phyloP scores from a whole-genome alignment of 2,888 invertebrate genomes.

The Sinotaia quadrata region DNA sequence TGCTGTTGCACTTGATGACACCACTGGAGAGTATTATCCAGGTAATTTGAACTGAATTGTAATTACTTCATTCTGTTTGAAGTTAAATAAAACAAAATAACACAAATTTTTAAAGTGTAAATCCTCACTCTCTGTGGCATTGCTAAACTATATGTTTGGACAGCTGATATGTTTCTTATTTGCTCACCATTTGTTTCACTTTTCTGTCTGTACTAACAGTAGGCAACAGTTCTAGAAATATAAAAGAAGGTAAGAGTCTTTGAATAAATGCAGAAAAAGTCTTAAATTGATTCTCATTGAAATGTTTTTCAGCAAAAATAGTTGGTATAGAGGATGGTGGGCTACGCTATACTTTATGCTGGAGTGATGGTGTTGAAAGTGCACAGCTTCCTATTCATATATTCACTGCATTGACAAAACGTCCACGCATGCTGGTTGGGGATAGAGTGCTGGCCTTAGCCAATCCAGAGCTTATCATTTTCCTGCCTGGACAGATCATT shows the following conservation, averaged over 20 bases:
- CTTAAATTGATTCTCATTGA: neutral
- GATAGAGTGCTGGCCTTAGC: constrained; percentile 56
- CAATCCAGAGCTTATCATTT: constrained; percentile 43
- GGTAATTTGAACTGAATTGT: constrained; percentile 26
- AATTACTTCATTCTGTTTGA: neutral
- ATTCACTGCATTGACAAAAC: constrained; percentile 64
- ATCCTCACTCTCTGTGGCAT: too few species aligned
- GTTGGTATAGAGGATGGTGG: constrained; percentile 56
- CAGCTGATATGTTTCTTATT: too few species aligned
- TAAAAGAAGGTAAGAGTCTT: too few species aligned
- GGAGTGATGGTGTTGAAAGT: constrained; percentile 57
- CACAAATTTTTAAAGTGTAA: too few species aligned
- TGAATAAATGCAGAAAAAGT: too few species aligned
- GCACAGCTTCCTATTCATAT: constrained; percentile 60
- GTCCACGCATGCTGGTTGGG: constrained; percentile 47
- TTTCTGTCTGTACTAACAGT: too few species aligned
- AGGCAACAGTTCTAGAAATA: too few species aligned
- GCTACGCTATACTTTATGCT: constrained; percentile 59
- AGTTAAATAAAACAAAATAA: neutral
- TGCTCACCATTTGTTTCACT: too few species aligned
- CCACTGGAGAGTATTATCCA: constrained; percentile 31
- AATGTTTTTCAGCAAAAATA: constrained; percentile 54
- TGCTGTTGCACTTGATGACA: constrained; percentile 38
- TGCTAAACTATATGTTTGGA: too few species aligned
- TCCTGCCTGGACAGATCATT: constrained; percentile 57